Evolutionary conservation across 2,113 vertebrate species (phyloP).

Genomic region (rabbit (Oryctolagus cuniculus)): DNA sequence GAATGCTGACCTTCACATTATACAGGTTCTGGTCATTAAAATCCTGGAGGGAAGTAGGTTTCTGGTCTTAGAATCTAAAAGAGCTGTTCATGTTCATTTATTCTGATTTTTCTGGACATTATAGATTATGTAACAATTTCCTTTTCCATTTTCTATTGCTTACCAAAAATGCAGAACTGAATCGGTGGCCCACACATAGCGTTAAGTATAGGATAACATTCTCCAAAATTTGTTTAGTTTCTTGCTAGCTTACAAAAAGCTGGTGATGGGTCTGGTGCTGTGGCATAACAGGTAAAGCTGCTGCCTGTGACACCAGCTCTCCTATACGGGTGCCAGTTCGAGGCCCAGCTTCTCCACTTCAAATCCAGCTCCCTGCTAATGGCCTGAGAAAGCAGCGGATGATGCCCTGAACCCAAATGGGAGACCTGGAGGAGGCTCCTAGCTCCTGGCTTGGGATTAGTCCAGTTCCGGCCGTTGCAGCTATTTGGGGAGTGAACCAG

Average conservation of each 20-base stretch:
- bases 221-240: background rate
- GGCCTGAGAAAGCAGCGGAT: no score
- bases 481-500: no score
- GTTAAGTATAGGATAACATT: background rate
- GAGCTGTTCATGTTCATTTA: background rate
- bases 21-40: background rate
- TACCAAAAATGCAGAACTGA: conserved; percentile 7
- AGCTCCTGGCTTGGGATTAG: no score
- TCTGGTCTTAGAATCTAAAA: background rate
- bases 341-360: no score
- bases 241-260: background rate
- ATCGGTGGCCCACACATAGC: background rate
- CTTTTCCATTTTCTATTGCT: background rate
- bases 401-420: no score
- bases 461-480: no score
- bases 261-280: no score
- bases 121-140: conserved; percentile 28
- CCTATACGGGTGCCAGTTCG: no score
- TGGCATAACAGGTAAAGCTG: no score
- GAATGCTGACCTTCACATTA: background rate
- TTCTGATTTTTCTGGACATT: background rate
- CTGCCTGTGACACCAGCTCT: no score
- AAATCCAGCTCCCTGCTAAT: no score
- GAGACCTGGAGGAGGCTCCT: no score
- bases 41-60: background rate